Conservation (phyloP, 2,888 invertebrate genomes). For the Gandaritis pyraliata region DNA sequence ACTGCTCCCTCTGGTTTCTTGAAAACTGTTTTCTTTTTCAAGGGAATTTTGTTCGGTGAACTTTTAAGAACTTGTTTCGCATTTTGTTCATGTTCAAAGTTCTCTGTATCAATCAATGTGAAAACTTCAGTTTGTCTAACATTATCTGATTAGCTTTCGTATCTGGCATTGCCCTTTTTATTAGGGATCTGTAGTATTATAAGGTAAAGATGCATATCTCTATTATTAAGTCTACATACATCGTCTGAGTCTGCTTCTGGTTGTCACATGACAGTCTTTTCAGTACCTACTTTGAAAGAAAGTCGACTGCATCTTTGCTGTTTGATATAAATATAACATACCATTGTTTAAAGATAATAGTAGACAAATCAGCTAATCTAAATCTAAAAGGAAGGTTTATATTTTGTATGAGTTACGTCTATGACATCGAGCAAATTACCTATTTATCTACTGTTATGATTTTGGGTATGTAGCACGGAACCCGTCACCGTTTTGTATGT, state of each 20-base stretch:
- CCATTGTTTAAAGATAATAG: too few relatives aligned
- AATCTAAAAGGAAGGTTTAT: too few relatives aligned
- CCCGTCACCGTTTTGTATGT: constrained; percentile 23
- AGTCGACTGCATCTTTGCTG: too few relatives aligned
- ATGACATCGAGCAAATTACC: too few relatives aligned
- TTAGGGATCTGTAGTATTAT: constrained; percentile 6
- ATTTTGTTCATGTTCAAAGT: background rate
- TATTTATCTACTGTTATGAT: too few relatives aligned
- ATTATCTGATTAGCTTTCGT: constrained; percentile 64
- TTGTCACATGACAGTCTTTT: background rate
- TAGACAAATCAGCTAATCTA: too few relatives aligned
- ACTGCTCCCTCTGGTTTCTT: constrained; percentile 10
- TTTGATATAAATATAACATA: too few relatives aligned
- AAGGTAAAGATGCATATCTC: background rate
- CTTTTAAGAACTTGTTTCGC: constrained; percentile 5
- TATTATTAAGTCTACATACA: background rate
- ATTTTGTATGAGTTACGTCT: too few relatives aligned
- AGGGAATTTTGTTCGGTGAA: background rate
- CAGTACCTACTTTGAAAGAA: too few relatives aligned
- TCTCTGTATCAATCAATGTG: constrained; percentile 45
- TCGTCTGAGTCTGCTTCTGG: background rate
- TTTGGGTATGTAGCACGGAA: background rate
- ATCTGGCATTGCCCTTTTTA: constrained; percentile 78
- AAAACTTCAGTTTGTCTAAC: constrained; percentile 55
- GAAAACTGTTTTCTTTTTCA: background rate